These are phyloP conservation scores for Chitala chitala DNA, from an alignment of 2,113 vertebrate genomes.

Conservation along the genomic window DNA sequence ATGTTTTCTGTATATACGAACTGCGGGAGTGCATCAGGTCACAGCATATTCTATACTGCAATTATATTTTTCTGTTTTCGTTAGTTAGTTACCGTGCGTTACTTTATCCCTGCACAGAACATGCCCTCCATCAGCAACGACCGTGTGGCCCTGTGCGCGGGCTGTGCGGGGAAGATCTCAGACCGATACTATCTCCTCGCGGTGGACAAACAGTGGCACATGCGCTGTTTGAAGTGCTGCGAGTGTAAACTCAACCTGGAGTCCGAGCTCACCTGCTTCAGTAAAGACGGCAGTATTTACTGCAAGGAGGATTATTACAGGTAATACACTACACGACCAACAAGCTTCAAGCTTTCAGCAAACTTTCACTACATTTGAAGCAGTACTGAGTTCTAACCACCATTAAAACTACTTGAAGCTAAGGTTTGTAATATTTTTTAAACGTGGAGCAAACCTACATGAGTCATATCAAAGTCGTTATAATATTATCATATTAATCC, in stretches of 20 bases:
- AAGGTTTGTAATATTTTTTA: not conserved
- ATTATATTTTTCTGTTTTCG: not conserved
- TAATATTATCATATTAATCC: no score
- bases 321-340: no score
- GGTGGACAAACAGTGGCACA: constrained; percentile 99
- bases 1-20: no score
- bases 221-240: constrained; percentile 96
- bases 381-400: not conserved
- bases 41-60: not conserved
- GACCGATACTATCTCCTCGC: constrained; percentile 98
- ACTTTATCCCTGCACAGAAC: constrained; percentile 61
- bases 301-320: constrained; percentile 99
- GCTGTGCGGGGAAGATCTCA: constrained; percentile 92
- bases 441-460: no score
- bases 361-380: not conserved
- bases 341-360: not conserved
- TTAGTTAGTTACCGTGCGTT: constrained; percentile 11
- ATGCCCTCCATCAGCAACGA: constrained; percentile 89
- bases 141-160: constrained; percentile 88
- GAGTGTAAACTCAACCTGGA: constrained; percentile 97
- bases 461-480: not conserved
- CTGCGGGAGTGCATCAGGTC: not conserved
- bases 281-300: constrained; percentile 97
- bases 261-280: constrained; percentile 98
- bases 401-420: not conserved